Conservation (phyloP, 92 coral and sea anemone genomes). For the Virgularia gustaviana region DNA sequence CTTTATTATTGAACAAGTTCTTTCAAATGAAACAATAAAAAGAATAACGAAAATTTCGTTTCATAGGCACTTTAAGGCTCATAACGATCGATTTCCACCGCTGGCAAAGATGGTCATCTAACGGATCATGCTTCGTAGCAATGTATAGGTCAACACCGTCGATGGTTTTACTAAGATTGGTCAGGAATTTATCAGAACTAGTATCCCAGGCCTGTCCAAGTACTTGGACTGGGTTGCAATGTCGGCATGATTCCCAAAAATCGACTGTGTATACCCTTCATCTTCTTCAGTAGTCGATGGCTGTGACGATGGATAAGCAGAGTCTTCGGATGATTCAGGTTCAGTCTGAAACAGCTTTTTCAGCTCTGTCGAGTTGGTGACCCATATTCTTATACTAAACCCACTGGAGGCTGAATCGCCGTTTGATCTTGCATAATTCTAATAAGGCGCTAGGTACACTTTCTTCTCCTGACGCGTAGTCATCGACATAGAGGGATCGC, state of each 20-base stretch:
- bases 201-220: constrained; percentile 6
- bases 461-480: constrained; percentile 20
- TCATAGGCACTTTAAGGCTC: background rate
- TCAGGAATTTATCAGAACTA: background rate
- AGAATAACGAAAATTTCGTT: no score
- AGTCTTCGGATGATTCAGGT: no score
- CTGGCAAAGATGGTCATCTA: background rate
- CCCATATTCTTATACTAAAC: constrained; percentile 35
- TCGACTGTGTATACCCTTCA: constrained; percentile 25
- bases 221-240: no score
- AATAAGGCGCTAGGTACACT: constrained; percentile 2
- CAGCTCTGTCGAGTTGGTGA: constrained; percentile 1
- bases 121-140: background rate
- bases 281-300: constrained; percentile 27
- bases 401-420: constrained; percentile 12
- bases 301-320: no score
- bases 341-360: background rate
- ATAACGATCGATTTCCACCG: background rate
- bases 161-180: background rate
- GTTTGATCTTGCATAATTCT: constrained; percentile 9
- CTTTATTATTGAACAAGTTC: no score
- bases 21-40: no score
- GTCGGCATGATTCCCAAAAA: constrained; percentile 23
- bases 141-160: background rate
- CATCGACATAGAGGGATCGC: constrained; percentile 7